Percentiles rank a stretch among this genome's conserved stretches.
These are phyloP conservation scores for Synergus japonicus DNA, from an alignment of 2,888 invertebrate genomes.

Conservation along the genomic window DNA sequence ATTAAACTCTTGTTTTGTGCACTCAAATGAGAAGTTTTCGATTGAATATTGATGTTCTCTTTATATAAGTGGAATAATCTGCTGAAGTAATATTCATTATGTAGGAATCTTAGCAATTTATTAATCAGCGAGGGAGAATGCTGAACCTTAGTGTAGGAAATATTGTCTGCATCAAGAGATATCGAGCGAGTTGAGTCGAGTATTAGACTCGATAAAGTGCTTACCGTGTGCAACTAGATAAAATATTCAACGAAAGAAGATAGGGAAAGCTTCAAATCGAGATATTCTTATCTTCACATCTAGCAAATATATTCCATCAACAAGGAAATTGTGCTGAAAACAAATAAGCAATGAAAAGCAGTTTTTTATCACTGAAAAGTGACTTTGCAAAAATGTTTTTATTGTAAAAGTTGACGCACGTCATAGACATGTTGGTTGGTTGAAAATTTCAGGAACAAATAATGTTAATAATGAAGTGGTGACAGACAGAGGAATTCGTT, in stretches of 20 bases:
- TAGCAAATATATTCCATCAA: background rate
- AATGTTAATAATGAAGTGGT: too few relatives aligned
- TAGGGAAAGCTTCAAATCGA: background rate
- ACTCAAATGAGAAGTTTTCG: background rate
- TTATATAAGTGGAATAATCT: background rate
- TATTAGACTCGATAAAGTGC: background rate
- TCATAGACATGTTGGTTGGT: too few relatives aligned
- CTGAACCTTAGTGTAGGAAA: background rate
- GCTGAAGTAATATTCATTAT: background rate
- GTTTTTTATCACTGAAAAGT: background rate
- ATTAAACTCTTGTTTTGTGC: background rate
- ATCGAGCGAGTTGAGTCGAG: background rate
- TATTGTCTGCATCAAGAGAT: background rate
- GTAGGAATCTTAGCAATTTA: background rate
- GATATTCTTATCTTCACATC: background rate
- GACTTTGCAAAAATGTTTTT: too few relatives aligned
- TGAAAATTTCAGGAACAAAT: too few relatives aligned
- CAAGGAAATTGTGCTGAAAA: background rate
- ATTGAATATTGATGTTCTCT: background rate
- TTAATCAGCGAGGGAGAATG: background rate
- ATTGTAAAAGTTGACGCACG: too few relatives aligned
- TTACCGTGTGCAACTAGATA: background rate
- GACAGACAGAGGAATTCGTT: conserved; percentile 4
- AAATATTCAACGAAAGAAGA: background rate
- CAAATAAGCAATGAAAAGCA: background rate